Evolutionary conservation across 2,113 vertebrate species (phyloP).

Genomic region (Spermophilus dauricus): DNA sequence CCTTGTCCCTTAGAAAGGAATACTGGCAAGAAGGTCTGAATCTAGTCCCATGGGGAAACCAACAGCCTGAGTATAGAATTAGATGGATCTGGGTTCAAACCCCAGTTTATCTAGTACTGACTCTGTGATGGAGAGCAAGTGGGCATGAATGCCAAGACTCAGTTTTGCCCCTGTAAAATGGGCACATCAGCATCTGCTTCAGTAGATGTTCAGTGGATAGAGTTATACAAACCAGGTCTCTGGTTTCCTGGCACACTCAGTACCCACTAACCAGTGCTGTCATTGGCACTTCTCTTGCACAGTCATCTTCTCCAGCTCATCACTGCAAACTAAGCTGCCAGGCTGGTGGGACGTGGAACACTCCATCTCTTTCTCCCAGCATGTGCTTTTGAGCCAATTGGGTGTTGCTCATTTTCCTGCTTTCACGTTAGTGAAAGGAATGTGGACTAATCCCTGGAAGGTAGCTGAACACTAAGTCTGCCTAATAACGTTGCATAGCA

Average conservation of each 20-base stretch:
- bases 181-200: not conserved
- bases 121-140: not conserved
- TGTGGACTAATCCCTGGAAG: not conserved
- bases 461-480: not conserved
- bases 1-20: not conserved
- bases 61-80: not conserved
- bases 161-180: not conserved
- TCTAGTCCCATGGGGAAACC: not conserved
- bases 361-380: not conserved
- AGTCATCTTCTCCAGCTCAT: not conserved
- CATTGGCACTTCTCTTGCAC: fast-evolving
- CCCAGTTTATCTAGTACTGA: not conserved
- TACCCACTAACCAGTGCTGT: not conserved
- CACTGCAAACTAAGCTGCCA: not conserved
- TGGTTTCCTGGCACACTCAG: not conserved
- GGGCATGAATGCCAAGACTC: not conserved
- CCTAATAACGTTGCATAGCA: not conserved
- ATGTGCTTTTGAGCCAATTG: not conserved
- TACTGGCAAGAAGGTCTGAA: not conserved
- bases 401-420: not conserved
- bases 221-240: not conserved
- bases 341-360: not conserved
- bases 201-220: not conserved
- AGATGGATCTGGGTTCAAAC: not conserved
- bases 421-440: not conserved